Conservation (phyloP, 1,140 invertebrate genomes). For the Triops cancriformis region DNA sequence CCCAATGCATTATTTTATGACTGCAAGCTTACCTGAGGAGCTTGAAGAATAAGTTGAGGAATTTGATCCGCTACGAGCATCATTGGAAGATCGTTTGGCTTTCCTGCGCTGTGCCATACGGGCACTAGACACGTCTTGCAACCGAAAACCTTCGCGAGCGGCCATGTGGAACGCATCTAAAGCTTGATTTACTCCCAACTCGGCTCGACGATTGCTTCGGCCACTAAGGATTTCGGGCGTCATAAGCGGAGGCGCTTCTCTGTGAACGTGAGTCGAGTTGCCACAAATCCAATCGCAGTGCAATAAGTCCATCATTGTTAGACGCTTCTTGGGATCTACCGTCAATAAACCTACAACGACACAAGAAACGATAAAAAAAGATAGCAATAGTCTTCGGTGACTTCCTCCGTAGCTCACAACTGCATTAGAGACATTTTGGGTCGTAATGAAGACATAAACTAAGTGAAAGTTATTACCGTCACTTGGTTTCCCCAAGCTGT, state of each 20-base stretch:
- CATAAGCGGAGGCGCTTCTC: conserved; percentile 46
- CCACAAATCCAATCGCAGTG: conserved; percentile 55
- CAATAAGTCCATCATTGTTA: conserved; percentile 56
- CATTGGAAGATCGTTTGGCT: conserved; percentile 48
- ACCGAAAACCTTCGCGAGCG: conserved; percentile 57
- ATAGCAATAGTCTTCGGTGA: background rate
- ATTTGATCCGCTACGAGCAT: conserved; percentile 40
- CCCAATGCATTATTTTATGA: too few species aligned
- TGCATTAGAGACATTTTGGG: too few species aligned
- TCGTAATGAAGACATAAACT: too few species aligned
- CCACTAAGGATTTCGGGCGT: conserved; percentile 39
- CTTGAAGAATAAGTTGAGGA: conserved; percentile 44
- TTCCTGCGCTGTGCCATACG: conserved; percentile 60
- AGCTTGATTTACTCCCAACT: conserved; percentile 48
- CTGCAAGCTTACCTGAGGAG: conserved; percentile 35
- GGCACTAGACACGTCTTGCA: conserved; percentile 58
- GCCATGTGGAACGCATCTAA: conserved; percentile 62
- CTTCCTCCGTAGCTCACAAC: too few species aligned
- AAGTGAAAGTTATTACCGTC: too few species aligned
- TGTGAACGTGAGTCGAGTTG: conserved; percentile 37
- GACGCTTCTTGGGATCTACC: conserved; percentile 62
- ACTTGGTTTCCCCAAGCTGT: too few species aligned
- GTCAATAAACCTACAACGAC: conserved; percentile 54
- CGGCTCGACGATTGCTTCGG: conserved; percentile 35
- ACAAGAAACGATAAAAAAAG: conserved; percentile 3